Base-by-base conservation (phyloP, 2,113 vertebrate species). In the Benitochromis conjunctus region DNA sequence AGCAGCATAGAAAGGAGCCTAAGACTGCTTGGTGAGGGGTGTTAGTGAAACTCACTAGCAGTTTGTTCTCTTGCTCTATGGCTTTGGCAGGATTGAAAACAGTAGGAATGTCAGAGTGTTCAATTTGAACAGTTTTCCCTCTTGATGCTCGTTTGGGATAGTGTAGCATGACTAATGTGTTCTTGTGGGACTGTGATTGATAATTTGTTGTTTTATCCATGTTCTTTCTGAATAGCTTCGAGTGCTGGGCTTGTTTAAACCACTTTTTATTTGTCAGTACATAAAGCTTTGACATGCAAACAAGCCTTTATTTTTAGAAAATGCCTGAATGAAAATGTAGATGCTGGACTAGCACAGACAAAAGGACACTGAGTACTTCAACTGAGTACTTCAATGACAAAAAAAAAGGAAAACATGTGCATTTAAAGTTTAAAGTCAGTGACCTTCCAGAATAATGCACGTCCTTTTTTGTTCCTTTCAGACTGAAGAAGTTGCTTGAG, bases 401-500 rank as follows among this genome's bases (percentile, higher is more conserved):
- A 21, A 34, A 53, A 53, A 34, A 57, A 58, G 4, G 16, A 24
- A 66, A 51, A 57, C 14, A 55, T 4, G 31, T 7, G 24, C 5
- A 74, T 7, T 56, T 79, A 26, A 16, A 54, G 24, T n/a, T 55
- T 16, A 12, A 83, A 62, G 78, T 51, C 2, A 46, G 5, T 57
- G 24, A 13, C 80, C 6, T 64, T n/a, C 36, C 7, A 60, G 79
- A 86, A 3, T 86, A 84, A 87, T 56, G 4, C 12, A 19, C 26
- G 76, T 14, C 6, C 5, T 69, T 46, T 86, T 87, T 89, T 91
- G 34, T 48, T 19, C 8, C 46, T 11, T 57, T 79, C 90, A 99
- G 99, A 93, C 95, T 99, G 94, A 99, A 99, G 94, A 97, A 96
- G 87, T 95, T 99, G 91, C 97, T 99, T 91, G 98, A 99, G 90